A percentile compares a stretch with the other conserved stretches of the same genome.
Conservation (phyloP, 2,888 invertebrate genomes). For the Rhorus exstirpatorius region DNA sequence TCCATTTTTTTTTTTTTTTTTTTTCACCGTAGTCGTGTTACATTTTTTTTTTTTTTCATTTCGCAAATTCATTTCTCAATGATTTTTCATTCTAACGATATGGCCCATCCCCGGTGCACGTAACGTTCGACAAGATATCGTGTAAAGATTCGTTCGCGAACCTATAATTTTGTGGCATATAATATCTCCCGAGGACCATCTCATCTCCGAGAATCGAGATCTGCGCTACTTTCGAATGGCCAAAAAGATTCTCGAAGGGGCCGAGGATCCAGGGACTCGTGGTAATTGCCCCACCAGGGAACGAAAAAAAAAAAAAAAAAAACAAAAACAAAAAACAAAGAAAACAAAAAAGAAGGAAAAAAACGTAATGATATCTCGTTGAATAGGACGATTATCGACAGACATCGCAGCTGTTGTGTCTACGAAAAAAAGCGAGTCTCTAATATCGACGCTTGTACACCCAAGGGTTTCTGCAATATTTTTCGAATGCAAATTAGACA, state of each 20-base stretch:
- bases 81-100: slow-evolving; percentile 6
- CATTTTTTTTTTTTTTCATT: too few species aligned
- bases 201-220: slow-evolving; percentile 48
- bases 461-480: slow-evolving; percentile 46
- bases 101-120: neutral
- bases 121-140: slow-evolving; percentile 42
- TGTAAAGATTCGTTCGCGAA: slow-evolving; percentile 44
- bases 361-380: slow-evolving; percentile 25
- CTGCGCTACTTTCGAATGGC: slow-evolving; percentile 56
- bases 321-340: neutral
- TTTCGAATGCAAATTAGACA: neutral
- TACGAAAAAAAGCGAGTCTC: slow-evolving; percentile 12
- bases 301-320: slow-evolving; percentile 36
- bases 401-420: slow-evolving; percentile 23
- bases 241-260: slow-evolving; percentile 41
- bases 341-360: neutral
- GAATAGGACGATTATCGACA: slow-evolving; percentile 53
- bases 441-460: slow-evolving; percentile 11
- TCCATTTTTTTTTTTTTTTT: too few species aligned
- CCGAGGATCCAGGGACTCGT: slow-evolving; percentile 1
- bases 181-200: slow-evolving; percentile 23
- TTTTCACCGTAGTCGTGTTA: neutral
- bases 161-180: slow-evolving; percentile 66
- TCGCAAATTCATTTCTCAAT: slow-evolving; percentile 1
- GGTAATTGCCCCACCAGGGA: slow-evolving; percentile 52